Evolutionary conservation across 2,113 vertebrate genomes (phyloP).

Genomic region (Osmerus mordax): DNA sequence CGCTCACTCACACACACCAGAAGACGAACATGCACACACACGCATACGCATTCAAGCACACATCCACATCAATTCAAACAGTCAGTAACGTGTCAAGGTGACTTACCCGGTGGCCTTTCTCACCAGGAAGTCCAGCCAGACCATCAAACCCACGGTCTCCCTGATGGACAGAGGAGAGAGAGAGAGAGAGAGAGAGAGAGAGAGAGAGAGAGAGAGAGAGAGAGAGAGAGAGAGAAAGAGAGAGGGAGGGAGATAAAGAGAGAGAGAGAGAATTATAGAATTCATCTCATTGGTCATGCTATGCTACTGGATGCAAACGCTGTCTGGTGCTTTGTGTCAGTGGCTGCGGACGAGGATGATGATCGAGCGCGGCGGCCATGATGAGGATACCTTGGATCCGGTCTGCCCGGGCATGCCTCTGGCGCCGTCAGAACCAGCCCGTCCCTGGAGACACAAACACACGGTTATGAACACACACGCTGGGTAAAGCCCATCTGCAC

Average conservation of each 20-base stretch:
- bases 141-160: conserved; percentile 96
- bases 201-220: too few relatives aligned
- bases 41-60: background rate
- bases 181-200: background rate
- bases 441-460: conserved; percentile 74
- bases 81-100: background rate
- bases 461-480: background rate
- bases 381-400: conserved; percentile 88
- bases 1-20: background rate
- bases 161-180: conserved; percentile 58
- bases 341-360: background rate
- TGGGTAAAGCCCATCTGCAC: background rate
- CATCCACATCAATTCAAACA: background rate
- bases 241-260: too few relatives aligned
- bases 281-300: too few relatives aligned
- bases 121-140: conserved; percentile 90
- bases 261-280: background rate
- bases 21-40: background rate
- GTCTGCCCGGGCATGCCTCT: conserved; percentile 95
- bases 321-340: too few relatives aligned
- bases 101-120: conserved; percentile 95
- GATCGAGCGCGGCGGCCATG: background rate
- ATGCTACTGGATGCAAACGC: too few relatives aligned
- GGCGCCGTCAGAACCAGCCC: conserved; percentile 89
- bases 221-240: too few relatives aligned